Percentiles rank a stretch among this genome's conserved stretches.
phyloP scores from a whole-genome alignment of 2,113 vertebrate species.

The Benitochromis conjunctus region DNA sequence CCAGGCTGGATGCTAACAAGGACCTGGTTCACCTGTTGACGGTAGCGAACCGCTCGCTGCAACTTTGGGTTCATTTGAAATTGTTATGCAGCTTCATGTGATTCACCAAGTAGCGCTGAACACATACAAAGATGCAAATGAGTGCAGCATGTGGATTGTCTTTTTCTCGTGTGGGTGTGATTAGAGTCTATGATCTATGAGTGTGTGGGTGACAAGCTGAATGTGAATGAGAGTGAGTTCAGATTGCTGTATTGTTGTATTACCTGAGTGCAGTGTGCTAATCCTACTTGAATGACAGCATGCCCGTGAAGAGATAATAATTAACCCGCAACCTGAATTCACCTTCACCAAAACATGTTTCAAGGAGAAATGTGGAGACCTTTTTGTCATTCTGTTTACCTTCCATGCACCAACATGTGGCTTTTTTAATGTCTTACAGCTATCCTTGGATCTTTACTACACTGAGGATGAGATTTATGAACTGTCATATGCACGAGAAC shows the following conservation, averaged over 20 bases:
- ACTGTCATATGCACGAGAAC: conserved; percentile 90
- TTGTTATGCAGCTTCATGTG: neutral
- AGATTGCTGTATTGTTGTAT: conserved; percentile 52
- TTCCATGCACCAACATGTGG: neutral
- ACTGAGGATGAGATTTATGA: conserved; percentile 97
- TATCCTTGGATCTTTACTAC: conserved; percentile 95
- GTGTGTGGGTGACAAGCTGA: conserved; percentile 59
- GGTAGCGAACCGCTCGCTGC: conserved; percentile 60
- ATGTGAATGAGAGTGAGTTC: conserved; percentile 60
- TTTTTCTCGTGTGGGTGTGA: conserved; percentile 51
- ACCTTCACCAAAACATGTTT: conserved; percentile 25
- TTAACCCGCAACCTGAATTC: conserved; percentile 21
- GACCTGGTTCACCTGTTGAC: conserved; percentile 93
- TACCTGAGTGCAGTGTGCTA: conserved; percentile 19
- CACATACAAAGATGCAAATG: conserved; percentile 50
- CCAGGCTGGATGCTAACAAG: conserved; percentile 89
- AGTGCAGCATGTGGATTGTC: conserved; percentile 43
- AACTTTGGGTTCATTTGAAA: neutral
- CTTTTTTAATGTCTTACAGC: conserved; percentile 60
- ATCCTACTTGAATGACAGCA: conserved; percentile 39
- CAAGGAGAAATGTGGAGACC: conserved; percentile 16
- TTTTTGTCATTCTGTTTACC: neutral
- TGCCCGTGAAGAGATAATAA: conserved; percentile 47
- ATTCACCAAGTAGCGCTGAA: conserved; percentile 18
- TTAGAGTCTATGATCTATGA: conserved; percentile 61